A percentile compares a stretch with the other conserved stretches of the same genome.
These are phyloP conservation scores for Drosophila meridiana DNA, from an alignment of 2,888 invertebrate genomes.

Conservation along the genomic window DNA sequence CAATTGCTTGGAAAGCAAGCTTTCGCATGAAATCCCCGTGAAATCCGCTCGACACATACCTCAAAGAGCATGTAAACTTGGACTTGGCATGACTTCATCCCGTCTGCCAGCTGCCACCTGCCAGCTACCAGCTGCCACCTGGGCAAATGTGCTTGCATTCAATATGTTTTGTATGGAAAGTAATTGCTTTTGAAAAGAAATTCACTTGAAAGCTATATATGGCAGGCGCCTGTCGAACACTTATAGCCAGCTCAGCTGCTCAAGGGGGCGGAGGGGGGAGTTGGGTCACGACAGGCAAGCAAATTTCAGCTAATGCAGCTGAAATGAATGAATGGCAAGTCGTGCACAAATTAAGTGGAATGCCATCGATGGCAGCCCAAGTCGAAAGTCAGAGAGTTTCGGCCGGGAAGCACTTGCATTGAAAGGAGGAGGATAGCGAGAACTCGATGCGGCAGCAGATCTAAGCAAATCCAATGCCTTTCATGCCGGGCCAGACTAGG, in stretches of 20 bases:
- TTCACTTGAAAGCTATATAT: neutral
- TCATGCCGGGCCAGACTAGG: constrained; percentile 18
- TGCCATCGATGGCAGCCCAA: constrained; percentile 28
- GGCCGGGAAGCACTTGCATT: constrained; percentile 23
- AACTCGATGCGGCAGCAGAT: constrained; percentile 27
- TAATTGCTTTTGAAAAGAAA: constrained; percentile 2
- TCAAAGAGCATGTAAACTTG: constrained; percentile 6
- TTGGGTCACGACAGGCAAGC: neutral
- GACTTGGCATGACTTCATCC: neutral
- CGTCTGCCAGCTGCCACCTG: neutral
- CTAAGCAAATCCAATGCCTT: constrained; percentile 48
- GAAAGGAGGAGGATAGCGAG: constrained; percentile 14
- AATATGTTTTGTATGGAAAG: constrained; percentile 4
- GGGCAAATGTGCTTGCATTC: neutral
- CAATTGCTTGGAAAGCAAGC: neutral
- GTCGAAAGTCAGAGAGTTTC: constrained; percentile 37
- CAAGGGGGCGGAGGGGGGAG: neutral
- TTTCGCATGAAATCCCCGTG: constrained; percentile 2
- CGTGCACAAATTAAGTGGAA: constrained; percentile 27
- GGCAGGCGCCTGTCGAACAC: constrained; percentile 8
- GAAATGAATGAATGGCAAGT: constrained; percentile 2
- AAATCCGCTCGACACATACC: constrained; percentile 2
- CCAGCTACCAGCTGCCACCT: no score
- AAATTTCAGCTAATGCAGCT: constrained; percentile 13
- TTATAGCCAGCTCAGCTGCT: neutral